Conservation (phyloP, 2,797 vertebrate species). For the Acanthurus tractus region DNA sequence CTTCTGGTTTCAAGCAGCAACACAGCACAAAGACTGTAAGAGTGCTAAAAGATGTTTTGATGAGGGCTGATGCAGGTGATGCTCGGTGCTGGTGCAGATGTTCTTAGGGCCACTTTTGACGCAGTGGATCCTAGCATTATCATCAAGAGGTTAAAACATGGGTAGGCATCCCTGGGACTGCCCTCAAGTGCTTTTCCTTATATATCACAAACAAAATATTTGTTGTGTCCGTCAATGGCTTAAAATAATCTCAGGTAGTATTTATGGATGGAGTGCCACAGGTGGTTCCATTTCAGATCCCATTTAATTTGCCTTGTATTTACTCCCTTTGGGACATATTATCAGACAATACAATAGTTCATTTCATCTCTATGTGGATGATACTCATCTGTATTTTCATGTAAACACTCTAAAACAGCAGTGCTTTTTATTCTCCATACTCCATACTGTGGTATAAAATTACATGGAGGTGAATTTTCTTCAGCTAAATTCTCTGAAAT, state of each 20-base stretch:
- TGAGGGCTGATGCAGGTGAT: not conserved
- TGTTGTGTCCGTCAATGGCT: not conserved
- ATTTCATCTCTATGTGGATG: not conserved
- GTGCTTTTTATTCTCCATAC: not conserved
- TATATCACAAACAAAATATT: not conserved
- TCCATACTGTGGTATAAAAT: not conserved
- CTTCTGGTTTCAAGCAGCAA: not conserved
- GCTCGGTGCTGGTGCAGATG: not conserved
- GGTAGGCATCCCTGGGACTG: not conserved
- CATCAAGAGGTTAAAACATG: not conserved
- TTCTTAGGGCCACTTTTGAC: not conserved
- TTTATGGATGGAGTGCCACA: not conserved
- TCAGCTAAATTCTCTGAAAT: not conserved
- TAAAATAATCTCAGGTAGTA: not conserved
- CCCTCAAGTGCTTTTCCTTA: not conserved
- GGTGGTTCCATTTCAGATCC: not conserved
- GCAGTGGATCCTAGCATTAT: not conserved
- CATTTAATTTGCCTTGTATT: not conserved
- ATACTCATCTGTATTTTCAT: not conserved
- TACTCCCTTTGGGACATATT: not conserved
- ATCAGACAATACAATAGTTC: not conserved
- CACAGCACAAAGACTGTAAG: not conserved
- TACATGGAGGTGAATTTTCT: not conserved
- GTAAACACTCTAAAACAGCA: not conserved
- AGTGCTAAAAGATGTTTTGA: not conserved